A percentile compares a stretch with the other conserved stretches of the same genome.
phyloP scores from a whole-genome alignment of 2,888 invertebrate genomes.

The Xanthia togata region DNA sequence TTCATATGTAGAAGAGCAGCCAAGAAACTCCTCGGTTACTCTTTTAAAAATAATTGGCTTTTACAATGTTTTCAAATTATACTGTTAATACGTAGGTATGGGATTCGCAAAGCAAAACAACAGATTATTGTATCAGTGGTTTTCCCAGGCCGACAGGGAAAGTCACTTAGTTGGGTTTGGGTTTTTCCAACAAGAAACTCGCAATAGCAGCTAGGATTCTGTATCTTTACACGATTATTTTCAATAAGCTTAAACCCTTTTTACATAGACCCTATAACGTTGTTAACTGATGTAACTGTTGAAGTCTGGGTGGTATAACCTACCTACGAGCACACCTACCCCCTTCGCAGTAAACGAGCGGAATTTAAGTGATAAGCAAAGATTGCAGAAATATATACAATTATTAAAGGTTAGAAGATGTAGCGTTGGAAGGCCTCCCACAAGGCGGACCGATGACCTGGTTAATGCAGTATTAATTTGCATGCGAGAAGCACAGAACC shows the following conservation, averaged over 20 bases:
- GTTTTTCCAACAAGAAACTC: constrained; percentile 2
- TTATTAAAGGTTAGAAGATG: neutral
- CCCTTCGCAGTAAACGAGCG: neutral
- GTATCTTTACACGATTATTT: neutral
- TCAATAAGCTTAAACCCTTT: neutral
- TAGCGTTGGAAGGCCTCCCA: too few species aligned
- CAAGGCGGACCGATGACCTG: too few species aligned
- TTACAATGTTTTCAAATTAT: too few species aligned
- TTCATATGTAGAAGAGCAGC: too few species aligned
- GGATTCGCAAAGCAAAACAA: neutral
- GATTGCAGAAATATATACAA: neutral
- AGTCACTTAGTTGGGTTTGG: neutral
- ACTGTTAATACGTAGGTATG: too few species aligned
- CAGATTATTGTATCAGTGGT: constrained; percentile 3
- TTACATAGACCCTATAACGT: too few species aligned
- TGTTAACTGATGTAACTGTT: neutral
- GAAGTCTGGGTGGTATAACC: neutral
- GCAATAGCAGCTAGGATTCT: neutral
- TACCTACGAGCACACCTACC: neutral
- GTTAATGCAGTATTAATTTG: too few species aligned
- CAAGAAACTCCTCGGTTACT: too few species aligned
- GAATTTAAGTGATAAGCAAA: neutral
- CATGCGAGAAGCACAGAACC: too few species aligned
- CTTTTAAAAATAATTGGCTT: too few species aligned
- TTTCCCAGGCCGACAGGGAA: constrained; percentile 6